These are phyloP conservation scores for Drosophila chauvacae DNA, from an alignment of 1,140 invertebrate genomes.

Conservation along the genomic window DNA sequence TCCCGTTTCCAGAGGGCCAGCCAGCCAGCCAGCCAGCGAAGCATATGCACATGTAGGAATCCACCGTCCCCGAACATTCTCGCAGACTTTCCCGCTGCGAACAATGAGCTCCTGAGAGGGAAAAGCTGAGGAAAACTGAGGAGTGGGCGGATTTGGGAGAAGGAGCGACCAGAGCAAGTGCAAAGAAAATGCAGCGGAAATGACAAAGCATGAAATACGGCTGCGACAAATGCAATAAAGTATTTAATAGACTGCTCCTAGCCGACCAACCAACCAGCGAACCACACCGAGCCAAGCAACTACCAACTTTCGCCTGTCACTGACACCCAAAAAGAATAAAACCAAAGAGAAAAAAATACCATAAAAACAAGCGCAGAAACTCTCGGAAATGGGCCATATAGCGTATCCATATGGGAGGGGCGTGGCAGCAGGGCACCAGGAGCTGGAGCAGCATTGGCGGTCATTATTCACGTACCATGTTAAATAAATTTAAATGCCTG, in stretches of 20 bases:
- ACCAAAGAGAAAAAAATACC: conserved; percentile 31
- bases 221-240: conserved; percentile 84
- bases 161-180: conserved; percentile 44
- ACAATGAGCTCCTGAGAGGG: conserved; percentile 60
- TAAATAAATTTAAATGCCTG: conserved; percentile 83
- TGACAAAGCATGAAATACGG: conserved; percentile 83
- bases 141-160: conserved; percentile 4
- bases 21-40: conserved; percentile 20
- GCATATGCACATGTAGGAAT: conserved; percentile 41
- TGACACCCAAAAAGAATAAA: conserved; percentile 67
- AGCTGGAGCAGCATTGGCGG: conserved; percentile 59
- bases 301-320: conserved; percentile 64
- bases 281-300: conserved; percentile 42
- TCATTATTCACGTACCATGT: conserved; percentile 82
- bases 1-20: conserved; percentile 1
- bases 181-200: conserved; percentile 82
- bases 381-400: conserved; percentile 52
- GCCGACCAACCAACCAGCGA: conserved; percentile 42
- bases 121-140: conserved; percentile 11
- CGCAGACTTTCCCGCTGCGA: conserved; percentile 30
- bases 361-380: conserved; percentile 48
- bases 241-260: conserved; percentile 83
- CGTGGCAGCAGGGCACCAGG: conserved; percentile 46
- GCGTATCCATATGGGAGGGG: conserved; percentile 45
- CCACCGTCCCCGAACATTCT: conserved; percentile 19